These are phyloP conservation scores for Micrasema minimum DNA, from an alignment of 1,140 invertebrate genomes.

Conservation along the genomic window DNA sequence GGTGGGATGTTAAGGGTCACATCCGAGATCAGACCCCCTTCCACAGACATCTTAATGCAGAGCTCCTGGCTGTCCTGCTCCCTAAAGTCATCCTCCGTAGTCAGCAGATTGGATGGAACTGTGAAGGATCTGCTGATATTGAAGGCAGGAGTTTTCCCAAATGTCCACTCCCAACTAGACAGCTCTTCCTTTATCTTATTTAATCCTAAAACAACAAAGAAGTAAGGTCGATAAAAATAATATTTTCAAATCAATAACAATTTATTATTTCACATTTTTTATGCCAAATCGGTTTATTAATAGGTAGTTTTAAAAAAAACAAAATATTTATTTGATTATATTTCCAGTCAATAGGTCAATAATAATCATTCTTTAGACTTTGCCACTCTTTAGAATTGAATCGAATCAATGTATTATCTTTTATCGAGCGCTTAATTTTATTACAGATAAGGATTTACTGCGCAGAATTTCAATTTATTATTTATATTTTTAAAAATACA, in stretches of 20 bases:
- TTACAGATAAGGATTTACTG: too few species aligned
- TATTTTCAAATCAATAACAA: neutral
- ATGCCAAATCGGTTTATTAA: too few species aligned
- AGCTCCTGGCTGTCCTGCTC: conserved; percentile 59
- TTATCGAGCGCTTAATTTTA: too few species aligned
- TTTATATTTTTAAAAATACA: too few species aligned
- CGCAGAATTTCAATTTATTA: too few species aligned
- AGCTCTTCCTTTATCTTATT: conserved; percentile 73
- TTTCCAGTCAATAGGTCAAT: neutral
- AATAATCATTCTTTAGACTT: neutral
- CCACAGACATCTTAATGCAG: conserved; percentile 63
- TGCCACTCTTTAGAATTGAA: neutral
- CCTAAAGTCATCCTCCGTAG: conserved; percentile 46
- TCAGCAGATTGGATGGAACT: conserved; percentile 60
- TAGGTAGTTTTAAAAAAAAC: too few species aligned
- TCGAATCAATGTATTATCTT: too few species aligned
- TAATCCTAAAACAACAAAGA: conserved; percentile 69
- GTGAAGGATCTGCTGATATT: conserved; percentile 68
- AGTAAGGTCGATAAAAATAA: neutral
- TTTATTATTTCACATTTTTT: neutral
- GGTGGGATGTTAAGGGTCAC: conserved; percentile 65
- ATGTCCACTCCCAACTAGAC: conserved; percentile 87
- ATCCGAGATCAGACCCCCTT: conserved; percentile 63
- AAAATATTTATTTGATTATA: too few species aligned
- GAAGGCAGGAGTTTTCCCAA: conserved; percentile 89